These are phyloP conservation scores for Limonius californicus DNA, from an alignment of 1,140 invertebrate genomes.

Conservation along the genomic window DNA sequence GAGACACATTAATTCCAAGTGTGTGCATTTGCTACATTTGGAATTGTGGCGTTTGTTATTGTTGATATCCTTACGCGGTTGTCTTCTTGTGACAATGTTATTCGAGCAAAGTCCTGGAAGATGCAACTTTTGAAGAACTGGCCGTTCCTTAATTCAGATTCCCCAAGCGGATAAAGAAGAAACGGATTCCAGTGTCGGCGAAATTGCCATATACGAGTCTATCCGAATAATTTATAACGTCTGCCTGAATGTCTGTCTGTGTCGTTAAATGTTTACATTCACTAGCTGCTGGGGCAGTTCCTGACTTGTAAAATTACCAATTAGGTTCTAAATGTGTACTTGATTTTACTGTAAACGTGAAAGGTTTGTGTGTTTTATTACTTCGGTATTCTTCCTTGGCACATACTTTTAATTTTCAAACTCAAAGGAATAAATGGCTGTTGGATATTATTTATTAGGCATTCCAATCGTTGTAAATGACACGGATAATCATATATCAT, in stretches of 20 bases:
- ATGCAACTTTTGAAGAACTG: background rate
- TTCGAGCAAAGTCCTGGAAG: background rate
- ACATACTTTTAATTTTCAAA: too few relatives aligned
- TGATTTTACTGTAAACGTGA: too few relatives aligned
- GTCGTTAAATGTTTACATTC: conserved; percentile 9
- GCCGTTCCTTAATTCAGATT: background rate
- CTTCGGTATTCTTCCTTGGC: background rate
- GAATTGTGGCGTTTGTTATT: background rate
- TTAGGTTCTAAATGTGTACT: background rate
- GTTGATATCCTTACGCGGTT: background rate
- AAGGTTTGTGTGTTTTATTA: background rate
- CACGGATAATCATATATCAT: too few relatives aligned
- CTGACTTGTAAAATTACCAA: background rate
- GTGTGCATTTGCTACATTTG: background rate
- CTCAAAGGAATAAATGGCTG: too few relatives aligned
- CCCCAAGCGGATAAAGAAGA: background rate
- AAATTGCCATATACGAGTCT: conserved; percentile 9
- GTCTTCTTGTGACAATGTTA: too few relatives aligned
- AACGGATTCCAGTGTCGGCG: background rate
- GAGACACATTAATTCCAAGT: background rate
- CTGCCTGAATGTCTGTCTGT: background rate
- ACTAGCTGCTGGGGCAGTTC: background rate
- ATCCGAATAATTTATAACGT: conserved; percentile 3
- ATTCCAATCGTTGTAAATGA: too few relatives aligned
- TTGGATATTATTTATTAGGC: too few relatives aligned